Base-by-base conservation (phyloP, 2,888 invertebrate genomes). In the Amiota minor region DNA sequence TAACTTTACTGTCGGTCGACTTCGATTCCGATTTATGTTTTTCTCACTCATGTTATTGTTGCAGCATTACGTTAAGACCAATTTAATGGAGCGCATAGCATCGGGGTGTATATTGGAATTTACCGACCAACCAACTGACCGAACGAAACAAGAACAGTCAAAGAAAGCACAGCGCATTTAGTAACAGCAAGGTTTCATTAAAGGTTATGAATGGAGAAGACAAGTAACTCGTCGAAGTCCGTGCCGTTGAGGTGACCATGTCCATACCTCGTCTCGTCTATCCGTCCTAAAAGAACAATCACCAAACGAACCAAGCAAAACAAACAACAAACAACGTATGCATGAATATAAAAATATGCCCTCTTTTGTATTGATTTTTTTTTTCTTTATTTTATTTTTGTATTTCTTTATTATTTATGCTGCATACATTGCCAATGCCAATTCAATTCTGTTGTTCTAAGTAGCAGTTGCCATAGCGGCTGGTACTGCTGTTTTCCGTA, bases 341-440 rank as follows among this genome's bases (percentile, higher is more conserved):
- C n/a, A n/a, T 47, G 23, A 16, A 45, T 56, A 69, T 8, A 69
- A 53, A 68, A 53, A 53, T 69, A 23, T 69, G 50, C 53, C 53
- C 23, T 20, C 56, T 23, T 65, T 65, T 47, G 65, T 47, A 65
- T 65, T 65, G 65, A 47, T 47, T 65, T 59, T 47, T 18, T 65
- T 59, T 47, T 18, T 9, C 18, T 65, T 47, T 18, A 47, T 56
- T 59, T 23, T 14, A 46, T 45, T 65, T 16, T 18, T 47, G 46
- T 65, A 4, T 65, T 47, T 46, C 16, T 47, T 65, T 65, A 65
- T 65, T 65, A 65, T 65, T 65, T 65, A 65, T 65, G 59, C 20
- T 11, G n/a, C 56, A 18, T n/a, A 18, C 16, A 20, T 18, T 16
- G 35, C 35, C 35, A 35, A 35, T 59, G 20, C 20, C 53, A 50